These are phyloP conservation scores for Ephydatia muelleri DNA, from an alignment of 37 sponge, comb jelly and placozoan genomes.

Conservation along the genomic window DNA sequence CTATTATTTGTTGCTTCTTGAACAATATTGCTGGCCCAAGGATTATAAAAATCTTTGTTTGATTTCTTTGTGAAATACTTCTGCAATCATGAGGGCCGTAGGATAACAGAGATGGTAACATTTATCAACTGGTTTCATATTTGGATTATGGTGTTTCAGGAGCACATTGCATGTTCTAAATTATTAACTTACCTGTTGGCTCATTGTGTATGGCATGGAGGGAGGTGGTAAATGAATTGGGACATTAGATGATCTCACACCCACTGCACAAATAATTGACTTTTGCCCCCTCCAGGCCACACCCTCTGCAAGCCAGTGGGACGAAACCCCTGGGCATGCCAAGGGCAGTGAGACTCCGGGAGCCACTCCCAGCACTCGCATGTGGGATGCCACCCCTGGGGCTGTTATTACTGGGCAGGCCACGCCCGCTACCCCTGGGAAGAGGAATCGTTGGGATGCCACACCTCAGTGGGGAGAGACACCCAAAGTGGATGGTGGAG, in stretches of 20 bases:
- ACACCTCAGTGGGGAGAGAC: slow-evolving; percentile 95
- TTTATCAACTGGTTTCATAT: too few species aligned
- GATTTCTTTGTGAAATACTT: not conserved
- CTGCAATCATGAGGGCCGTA: not conserved
- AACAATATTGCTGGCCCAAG: not conserved
- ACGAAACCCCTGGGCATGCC: slow-evolving; percentile 86
- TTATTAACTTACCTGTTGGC: too few species aligned
- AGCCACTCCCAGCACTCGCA: slow-evolving; percentile 57
- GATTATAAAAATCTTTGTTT: slow-evolving; percentile 5
- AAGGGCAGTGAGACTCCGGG: slow-evolving; percentile 89
- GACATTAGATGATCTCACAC: too few species aligned
- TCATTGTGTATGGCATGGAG: too few species aligned
- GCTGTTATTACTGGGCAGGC: slow-evolving; percentile 76
- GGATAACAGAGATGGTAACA: too few species aligned
- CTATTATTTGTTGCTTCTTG: not conserved
- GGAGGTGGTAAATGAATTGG: too few species aligned
- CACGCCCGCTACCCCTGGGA: slow-evolving; percentile 56
- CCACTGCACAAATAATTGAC: too few species aligned
- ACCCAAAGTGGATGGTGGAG: slow-evolving; percentile 77
- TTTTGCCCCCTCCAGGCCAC: slow-evolving; percentile 57
- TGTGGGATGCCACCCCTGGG: slow-evolving; percentile 95
- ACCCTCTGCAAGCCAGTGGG: slow-evolving; percentile 86
- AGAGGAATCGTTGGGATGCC: slow-evolving; percentile 86
- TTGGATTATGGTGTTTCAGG: too few species aligned
- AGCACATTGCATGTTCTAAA: too few species aligned